phyloP scores from a whole-genome alignment of 2,888 invertebrate species.

The Lepidochitona cinerea region DNA sequence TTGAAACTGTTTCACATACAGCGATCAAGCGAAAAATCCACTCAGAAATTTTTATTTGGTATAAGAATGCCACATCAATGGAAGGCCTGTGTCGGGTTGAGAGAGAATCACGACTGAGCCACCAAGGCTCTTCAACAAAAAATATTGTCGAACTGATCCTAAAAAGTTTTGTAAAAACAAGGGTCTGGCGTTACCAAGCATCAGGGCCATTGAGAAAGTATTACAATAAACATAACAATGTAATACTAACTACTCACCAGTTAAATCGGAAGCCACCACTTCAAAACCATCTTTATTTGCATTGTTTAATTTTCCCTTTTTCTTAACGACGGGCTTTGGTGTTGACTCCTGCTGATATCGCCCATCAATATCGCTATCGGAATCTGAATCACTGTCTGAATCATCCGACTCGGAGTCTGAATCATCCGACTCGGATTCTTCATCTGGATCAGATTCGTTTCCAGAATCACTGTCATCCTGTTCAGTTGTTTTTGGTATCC shows the following conservation, averaged over 20 bases:
- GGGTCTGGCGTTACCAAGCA: too few species aligned
- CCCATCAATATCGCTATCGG: constrained; percentile 22
- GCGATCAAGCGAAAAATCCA: too few species aligned
- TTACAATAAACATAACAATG: not conserved
- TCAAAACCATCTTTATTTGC: constrained; percentile 17
- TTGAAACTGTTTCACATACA: too few species aligned
- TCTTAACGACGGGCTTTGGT: not conserved
- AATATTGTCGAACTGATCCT: too few species aligned
- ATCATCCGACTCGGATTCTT: not conserved
- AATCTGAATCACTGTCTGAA: constrained; percentile 7
- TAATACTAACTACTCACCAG: constrained; percentile 4
- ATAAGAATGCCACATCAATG: too few species aligned
- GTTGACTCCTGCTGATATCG: not conserved
- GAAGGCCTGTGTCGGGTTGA: too few species aligned
- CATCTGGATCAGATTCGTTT: not conserved
- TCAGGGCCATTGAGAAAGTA: too few species aligned
- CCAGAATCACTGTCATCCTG: constrained; percentile 45
- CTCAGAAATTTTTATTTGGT: too few species aligned
- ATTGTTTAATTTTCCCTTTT: constrained; percentile 8
- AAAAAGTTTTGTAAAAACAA: too few species aligned
- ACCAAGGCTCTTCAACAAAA: too few species aligned
- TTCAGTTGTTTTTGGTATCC: not conserved
- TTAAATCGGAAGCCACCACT: constrained; percentile 8
- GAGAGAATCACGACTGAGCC: too few species aligned
- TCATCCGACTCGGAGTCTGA: not conserved